These are phyloP conservation scores for Parnassius smintheus DNA, from an alignment of 2,888 invertebrate genomes.

Conservation along the genomic window DNA sequence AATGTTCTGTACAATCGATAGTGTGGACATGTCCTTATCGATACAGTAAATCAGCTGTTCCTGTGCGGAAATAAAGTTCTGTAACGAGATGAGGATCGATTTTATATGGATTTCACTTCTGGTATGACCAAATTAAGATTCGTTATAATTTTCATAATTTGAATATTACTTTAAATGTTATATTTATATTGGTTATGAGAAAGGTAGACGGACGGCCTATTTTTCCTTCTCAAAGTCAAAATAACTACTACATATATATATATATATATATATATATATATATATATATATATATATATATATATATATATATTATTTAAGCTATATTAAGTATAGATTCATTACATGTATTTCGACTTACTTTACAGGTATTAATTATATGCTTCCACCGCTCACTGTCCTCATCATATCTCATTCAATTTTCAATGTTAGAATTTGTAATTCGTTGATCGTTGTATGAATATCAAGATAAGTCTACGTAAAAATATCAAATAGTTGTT, in stretches of 20 bases:
- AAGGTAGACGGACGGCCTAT: too few species aligned
- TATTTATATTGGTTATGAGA: too few species aligned
- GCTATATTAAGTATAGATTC: too few species aligned
- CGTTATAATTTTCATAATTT: not conserved
- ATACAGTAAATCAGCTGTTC: constrained; percentile 67
- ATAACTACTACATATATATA: too few species aligned
- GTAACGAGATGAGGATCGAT: constrained; percentile 70
- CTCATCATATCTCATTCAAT: constrained; percentile 6
- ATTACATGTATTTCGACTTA: too few species aligned
- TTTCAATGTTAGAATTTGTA: constrained; percentile 24
- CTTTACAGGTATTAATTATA: too few species aligned
- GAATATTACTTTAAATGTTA: not conserved
- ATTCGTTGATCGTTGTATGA: not conserved
- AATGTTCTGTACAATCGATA: constrained; percentile 63
- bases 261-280: too few species aligned
- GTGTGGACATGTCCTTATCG: constrained; percentile 75
- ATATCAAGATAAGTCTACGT: not conserved
- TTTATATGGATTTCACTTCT: constrained; percentile 66
- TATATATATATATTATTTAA: too few species aligned
- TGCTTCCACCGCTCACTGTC: constrained; percentile 13
- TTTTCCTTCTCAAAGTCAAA: too few species aligned
- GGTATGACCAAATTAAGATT: constrained; percentile 47
- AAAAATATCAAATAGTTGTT: too few species aligned
- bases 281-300: too few species aligned
- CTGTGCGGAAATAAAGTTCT: constrained; percentile 48